Percentiles rank a stretch among this genome's conserved stretches.
Conservation (phyloP, 2,113 vertebrate species). For the Prionailurus bengalensis region DNA sequence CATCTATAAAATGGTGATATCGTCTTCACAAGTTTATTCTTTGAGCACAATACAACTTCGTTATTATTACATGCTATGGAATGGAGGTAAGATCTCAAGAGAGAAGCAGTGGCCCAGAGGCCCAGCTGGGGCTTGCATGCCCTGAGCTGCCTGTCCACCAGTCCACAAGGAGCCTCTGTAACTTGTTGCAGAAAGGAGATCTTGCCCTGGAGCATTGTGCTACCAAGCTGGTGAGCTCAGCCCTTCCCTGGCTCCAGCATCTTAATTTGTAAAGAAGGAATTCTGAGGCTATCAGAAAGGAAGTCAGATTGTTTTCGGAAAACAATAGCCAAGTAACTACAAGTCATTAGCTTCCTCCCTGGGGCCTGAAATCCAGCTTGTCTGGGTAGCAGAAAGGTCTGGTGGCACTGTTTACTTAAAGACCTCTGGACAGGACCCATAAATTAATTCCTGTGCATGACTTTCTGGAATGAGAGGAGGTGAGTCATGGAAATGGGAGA, state of each 20-base stretch:
- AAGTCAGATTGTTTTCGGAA: conserved; percentile 98
- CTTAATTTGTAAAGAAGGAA: conserved; percentile 94
- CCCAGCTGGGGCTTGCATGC: conserved; percentile 66
- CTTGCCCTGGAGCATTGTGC: conserved; percentile 87
- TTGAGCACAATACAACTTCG: background rate
- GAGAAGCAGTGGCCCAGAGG: background rate
- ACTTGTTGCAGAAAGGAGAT: conserved; percentile 85
- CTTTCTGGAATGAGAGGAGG: conserved; percentile 82
- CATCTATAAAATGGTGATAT: background rate
- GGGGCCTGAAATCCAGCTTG: conserved; percentile 78
- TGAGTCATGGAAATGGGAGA: conserved; percentile 75
- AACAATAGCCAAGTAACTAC: conserved; percentile 94
- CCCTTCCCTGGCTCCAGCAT: conserved; percentile 88
- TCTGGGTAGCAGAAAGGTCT: conserved; percentile 83
- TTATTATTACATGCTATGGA: background rate
- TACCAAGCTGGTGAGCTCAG: conserved; percentile 89
- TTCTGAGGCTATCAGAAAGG: conserved; percentile 91
- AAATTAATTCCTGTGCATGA: conserved; percentile 84
- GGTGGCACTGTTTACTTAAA: conserved; percentile 87
- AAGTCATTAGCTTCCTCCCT: conserved; percentile 90
- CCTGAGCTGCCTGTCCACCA: conserved; percentile 82
- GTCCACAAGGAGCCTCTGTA: conserved; percentile 72
- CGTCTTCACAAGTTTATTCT: background rate
- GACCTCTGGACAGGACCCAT: conserved; percentile 76
- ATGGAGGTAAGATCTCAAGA: background rate